Evolutionary conservation across 1,140 invertebrate species (phyloP), one percentile per base, ranked within the genome.

Genomic region (Philopotamus ludificatus): DNA sequence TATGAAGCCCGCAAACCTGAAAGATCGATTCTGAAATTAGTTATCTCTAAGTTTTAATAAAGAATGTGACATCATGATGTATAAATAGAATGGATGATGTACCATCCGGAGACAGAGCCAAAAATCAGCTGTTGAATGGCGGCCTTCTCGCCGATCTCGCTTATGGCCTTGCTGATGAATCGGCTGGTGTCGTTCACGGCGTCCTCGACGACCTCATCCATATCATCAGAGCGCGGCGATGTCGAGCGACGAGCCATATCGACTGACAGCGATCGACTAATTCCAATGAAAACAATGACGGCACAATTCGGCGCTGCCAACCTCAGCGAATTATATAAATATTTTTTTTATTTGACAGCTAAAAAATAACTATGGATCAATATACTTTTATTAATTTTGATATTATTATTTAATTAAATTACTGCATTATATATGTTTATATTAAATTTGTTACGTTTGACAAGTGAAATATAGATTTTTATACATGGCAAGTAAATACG

Each of bases 101-200:
- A 92, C 90, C 90, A 93, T 85, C 92, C 92, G 65, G 89, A 86
- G 1, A 86, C 79, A 15, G 86, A 86, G 18, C 92, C 92, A 72
- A 93, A 83, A 34, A 87, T 71, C 7, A 93, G 80, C 79, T 94
- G 91, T 76, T 91, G 90, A 0, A 87, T 84, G 1, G 89, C 87
- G 3, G 90, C 90, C 34, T 81, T 84, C 74, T 89, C 88, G 58
- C 85, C 85, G 21, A 92, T 83, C 73, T 92, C 89, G 18, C 83
- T 84, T 28, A 90, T 72, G 55, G 88, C 76, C 76, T 84, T 84
- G 18, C 89, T 85, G 23, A 90, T 70, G 41, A 85, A 75, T 34
- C 76, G 76, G 71, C 85, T 85, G 0, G 82, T 80, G 61, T 83
- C 81, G 49, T 79, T 79, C 0, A 80, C 77, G 2, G 81, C 77